Evolutionary conservation across 2,797 vertebrate genomes (phyloP), one percentile per base, ranked within the genome.

Genomic region (Coreius guichenoti): DNA sequence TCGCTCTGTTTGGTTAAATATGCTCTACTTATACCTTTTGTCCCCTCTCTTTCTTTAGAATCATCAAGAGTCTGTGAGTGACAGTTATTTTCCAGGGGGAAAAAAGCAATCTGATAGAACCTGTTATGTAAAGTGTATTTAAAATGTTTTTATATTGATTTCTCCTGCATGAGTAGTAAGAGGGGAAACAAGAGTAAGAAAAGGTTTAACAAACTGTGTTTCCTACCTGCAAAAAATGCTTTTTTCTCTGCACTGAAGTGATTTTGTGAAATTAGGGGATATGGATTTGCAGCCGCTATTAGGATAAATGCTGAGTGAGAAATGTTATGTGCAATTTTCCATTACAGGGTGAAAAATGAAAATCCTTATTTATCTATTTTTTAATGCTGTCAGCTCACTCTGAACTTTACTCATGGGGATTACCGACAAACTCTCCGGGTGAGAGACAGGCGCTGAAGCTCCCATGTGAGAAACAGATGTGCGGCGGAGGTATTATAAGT

Each of bases 341-440:
- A 92, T 92, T 91, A 90, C 89, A 87, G 84, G 63, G 89, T 87
- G 84, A 86, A 92, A 93, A 92, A 90, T 88, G 83, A 92, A 94
- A 95, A 93, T 92, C 92, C 92, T 90, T 92, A 92, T 95, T 94
- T 94, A 94, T 94, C 93, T 93, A 49, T 92, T 92, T 88, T 94
- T 93, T 91, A 76, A 86, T 93, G 90, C 91, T 88, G 90, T 94
- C 93, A 93, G 91, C 91, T 93, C 92, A 91, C 92, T 70, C 67
- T 67, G 70, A 85, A 88, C 78, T 81, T 79, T 58, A 72, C 76
- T 86, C 77, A 4, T 58, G 87, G 87, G 85, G 79, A 86, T 87
- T 87, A 87, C 79, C 47, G 68, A 65, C 82, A 63, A 65, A 73
- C 65, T 91, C 90, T 90, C 86, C 87, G 91, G 90, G 91, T 90